These are phyloP conservation scores for Neoniphon sammara DNA, from an alignment of 2,797 vertebrate species.

Conservation along the genomic window DNA sequence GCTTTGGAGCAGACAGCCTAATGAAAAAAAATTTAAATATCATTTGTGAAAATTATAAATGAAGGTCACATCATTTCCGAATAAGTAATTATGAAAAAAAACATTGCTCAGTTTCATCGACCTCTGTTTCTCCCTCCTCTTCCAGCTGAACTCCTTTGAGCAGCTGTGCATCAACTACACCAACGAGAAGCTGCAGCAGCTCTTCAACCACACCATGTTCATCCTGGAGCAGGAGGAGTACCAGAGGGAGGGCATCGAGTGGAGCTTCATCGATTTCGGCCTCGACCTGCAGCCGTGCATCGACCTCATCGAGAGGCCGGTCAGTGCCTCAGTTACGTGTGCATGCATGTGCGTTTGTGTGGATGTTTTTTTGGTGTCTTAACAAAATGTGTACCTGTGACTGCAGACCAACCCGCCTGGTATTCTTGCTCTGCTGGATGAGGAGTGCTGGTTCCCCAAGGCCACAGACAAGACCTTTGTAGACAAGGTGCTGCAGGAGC, in stretches of 20 bases:
- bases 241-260: conserved; percentile 93
- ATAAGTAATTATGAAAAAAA: background rate
- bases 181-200: conserved; percentile 92
- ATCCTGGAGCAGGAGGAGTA: conserved; percentile 94
- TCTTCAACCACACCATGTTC: conserved; percentile 95
- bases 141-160: conserved; percentile 89
- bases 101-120: background rate
- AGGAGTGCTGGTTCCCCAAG: conserved; percentile 99
- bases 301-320: conserved; percentile 92
- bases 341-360: background rate
- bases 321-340: conserved; percentile 69
- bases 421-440: conserved; percentile 94
- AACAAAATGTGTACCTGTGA: background rate
- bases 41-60: too few relatives aligned
- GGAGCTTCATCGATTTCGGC: conserved; percentile 94
- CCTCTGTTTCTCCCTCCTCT: background rate
- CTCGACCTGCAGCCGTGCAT: conserved; percentile 93
- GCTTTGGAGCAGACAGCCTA: too few relatives aligned
- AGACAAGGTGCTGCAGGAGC: conserved; percentile 97
- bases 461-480: conserved; percentile 98
- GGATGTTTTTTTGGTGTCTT: background rate
- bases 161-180: conserved; percentile 93
- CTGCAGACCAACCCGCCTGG: conserved; percentile 94
- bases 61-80: background rate
- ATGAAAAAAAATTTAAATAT: background rate